Evolutionary conservation across 1,140 invertebrate species (phyloP).

Genomic region (Triops longicaudatus): DNA sequence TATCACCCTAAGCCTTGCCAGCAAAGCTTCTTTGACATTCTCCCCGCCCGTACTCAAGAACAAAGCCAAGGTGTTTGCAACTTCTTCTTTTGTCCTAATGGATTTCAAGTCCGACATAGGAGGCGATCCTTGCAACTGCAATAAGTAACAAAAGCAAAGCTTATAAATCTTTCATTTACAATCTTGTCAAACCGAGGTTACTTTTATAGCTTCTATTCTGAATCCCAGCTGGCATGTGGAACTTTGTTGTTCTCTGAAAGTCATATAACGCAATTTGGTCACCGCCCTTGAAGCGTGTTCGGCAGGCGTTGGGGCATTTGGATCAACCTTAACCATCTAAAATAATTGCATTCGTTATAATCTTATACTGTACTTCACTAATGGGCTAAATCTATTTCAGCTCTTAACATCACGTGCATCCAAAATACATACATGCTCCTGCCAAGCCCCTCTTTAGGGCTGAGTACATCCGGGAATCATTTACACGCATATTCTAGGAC

Average conservation of each 20-base stretch:
- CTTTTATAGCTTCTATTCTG: slow-evolving; percentile 90
- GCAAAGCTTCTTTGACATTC: slow-evolving; percentile 56
- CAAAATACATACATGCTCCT: slow-evolving; percentile 13
- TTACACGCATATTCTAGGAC: background rate
- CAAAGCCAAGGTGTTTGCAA: slow-evolving; percentile 63
- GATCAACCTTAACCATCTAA: slow-evolving; percentile 86
- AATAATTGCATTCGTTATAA: slow-evolving; percentile 37
- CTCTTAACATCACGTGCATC: background rate
- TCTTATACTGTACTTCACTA: slow-evolving; percentile 31
- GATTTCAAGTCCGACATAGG: slow-evolving; percentile 60
- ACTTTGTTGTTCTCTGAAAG: slow-evolving; percentile 85
- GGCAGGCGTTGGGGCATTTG: slow-evolving; percentile 68
- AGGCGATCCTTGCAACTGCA: slow-evolving; percentile 53
- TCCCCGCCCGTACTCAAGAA: slow-evolving; percentile 61
- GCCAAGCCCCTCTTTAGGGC: background rate
- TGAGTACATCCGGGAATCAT: background rate
- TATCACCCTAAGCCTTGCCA: slow-evolving; percentile 66
- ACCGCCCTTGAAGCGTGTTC: slow-evolving; percentile 70
- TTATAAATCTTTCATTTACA: background rate
- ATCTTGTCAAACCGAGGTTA: slow-evolving; percentile 35
- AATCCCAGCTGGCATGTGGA: slow-evolving; percentile 89
- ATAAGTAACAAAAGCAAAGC: slow-evolving; percentile 17
- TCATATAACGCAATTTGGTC: slow-evolving; percentile 90
- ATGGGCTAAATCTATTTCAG: background rate
- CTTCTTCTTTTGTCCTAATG: slow-evolving; percentile 64